phyloP scores from a whole-genome alignment of 2,797 vertebrate species.

The Brachyalestes nurse region DNA sequence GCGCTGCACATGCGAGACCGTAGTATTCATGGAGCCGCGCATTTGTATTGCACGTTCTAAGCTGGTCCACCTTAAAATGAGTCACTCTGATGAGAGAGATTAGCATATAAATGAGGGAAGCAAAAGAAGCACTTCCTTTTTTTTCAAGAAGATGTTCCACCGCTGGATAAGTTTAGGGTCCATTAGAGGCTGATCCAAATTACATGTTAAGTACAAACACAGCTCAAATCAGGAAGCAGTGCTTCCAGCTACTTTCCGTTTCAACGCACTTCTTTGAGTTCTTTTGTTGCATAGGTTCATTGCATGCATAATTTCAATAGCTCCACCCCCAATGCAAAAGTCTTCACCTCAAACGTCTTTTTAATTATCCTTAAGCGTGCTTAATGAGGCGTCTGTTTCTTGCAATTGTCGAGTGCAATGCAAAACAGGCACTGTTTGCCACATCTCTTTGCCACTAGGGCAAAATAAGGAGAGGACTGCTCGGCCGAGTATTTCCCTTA shows the following conservation, averaged over 20 bases:
- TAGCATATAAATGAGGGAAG: not conserved
- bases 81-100: conserved; percentile 1
- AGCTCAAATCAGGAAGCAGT: conserved; percentile 3
- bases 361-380: conserved; percentile 54
- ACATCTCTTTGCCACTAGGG: conserved; percentile 16
- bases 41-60: not conserved
- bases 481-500: conserved; percentile 41
- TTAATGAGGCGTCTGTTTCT: conserved; percentile 50
- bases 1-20: not conserved
- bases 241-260: conserved; percentile 11
- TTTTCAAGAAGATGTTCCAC: not conserved
- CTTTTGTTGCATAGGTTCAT: conserved; percentile 35
- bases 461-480: not conserved
- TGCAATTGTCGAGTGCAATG: conserved; percentile 34
- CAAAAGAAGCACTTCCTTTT: not conserved
- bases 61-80: not conserved
- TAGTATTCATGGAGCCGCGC: not conserved
- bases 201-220: not conserved
- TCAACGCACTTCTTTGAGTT: conserved; percentile 29
- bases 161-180: not conserved
- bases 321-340: conserved; percentile 3
- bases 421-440: conserved; percentile 36
- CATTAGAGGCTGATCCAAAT: conserved; percentile 16
- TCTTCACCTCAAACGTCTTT: conserved; percentile 44
- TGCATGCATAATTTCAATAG: conserved; percentile 51